Evolutionary conservation across 2,888 invertebrate genomes (phyloP).

Genomic region (Trachelus troglodyta): DNA sequence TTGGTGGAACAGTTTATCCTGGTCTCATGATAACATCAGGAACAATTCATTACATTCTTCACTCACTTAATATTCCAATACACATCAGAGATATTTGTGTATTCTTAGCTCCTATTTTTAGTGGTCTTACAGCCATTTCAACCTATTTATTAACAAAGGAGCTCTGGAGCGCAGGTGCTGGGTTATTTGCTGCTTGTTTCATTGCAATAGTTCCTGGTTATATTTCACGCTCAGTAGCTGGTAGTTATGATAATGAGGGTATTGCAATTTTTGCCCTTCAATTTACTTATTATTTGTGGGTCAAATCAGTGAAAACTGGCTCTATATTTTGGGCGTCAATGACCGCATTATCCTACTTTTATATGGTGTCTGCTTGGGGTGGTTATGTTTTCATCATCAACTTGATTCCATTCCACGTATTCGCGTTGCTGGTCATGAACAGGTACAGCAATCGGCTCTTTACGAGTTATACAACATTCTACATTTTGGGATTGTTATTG

Average conservation of each 20-base stretch:
- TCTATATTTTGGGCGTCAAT: conserved; percentile 96
- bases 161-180: conserved; percentile 96
- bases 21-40: conserved; percentile 99
- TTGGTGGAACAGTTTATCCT: conserved; percentile 99
- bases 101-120: conserved; percentile 97
- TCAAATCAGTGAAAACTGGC: conserved; percentile 97
- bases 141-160: conserved; percentile 98
- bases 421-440: conserved; percentile 94
- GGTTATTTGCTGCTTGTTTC: conserved; percentile 98
- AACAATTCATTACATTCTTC: conserved; percentile 92
- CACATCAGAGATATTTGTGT: conserved; percentile 99
- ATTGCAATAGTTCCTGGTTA: conserved; percentile 99
- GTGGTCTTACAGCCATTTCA: conserved; percentile 97
- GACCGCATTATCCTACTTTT: conserved; percentile 97
- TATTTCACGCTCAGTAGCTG: conserved; percentile 98
- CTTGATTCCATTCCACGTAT: conserved; percentile 97
- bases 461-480: conserved; percentile 97
- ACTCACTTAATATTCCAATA: conserved; percentile 93
- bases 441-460: conserved; percentile 92
- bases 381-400: conserved; percentile 99
- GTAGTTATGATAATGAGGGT: conserved; percentile 99
- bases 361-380: conserved; percentile 99
- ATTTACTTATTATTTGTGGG: conserved; percentile 98
- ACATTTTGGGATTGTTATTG: conserved; percentile 91
- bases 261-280: conserved; percentile 99